Percentiles rank a stretch among this genome's conserved stretches.
phyloP scores from a whole-genome alignment of 1,140 invertebrate genomes.

The Drosophila pseudoananassae region DNA sequence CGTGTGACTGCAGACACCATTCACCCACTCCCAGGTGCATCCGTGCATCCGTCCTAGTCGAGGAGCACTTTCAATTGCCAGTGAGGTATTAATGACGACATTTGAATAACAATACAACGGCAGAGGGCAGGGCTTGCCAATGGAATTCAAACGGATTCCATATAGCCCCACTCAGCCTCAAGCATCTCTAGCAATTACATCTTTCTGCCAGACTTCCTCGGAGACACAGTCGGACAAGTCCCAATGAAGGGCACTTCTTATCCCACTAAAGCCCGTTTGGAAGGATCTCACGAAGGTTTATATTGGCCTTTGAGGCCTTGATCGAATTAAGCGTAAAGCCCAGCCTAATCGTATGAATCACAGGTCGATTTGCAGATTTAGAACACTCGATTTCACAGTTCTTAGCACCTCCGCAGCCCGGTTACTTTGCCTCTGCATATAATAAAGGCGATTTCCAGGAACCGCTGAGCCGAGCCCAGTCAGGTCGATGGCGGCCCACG shows the following conservation, averaged over 20 bases:
- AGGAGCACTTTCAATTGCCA: slow-evolving; percentile 65
- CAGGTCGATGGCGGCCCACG: slow-evolving; percentile 43
- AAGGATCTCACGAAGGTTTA: no score
- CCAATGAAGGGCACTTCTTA: not conserved
- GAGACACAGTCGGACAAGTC: no score
- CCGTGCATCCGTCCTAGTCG: slow-evolving; percentile 15
- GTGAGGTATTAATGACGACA: slow-evolving; percentile 78
- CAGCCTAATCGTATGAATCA: not conserved
- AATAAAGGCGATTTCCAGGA: slow-evolving; percentile 48
- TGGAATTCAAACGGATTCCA: slow-evolving; percentile 15
- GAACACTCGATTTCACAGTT: not conserved
- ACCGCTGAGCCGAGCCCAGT: slow-evolving; percentile 10
- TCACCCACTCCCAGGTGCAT: slow-evolving; percentile 8
- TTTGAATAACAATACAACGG: slow-evolving; percentile 76
- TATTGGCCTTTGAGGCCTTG: not conserved
- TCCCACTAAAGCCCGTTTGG: no score
- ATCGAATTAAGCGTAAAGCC: not conserved
- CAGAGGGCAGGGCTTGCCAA: slow-evolving; percentile 6
- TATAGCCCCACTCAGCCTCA: not conserved
- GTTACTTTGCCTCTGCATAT: slow-evolving; percentile 4
- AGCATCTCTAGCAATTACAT: not conserved
- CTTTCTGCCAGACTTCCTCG: not conserved
- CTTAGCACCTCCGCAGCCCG: not conserved
- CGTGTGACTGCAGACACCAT: slow-evolving; percentile 15
- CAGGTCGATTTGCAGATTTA: not conserved